Evolutionary conservation across 2,113 vertebrate species (phyloP).

Genomic region (Ploceus nigricollis): DNA sequence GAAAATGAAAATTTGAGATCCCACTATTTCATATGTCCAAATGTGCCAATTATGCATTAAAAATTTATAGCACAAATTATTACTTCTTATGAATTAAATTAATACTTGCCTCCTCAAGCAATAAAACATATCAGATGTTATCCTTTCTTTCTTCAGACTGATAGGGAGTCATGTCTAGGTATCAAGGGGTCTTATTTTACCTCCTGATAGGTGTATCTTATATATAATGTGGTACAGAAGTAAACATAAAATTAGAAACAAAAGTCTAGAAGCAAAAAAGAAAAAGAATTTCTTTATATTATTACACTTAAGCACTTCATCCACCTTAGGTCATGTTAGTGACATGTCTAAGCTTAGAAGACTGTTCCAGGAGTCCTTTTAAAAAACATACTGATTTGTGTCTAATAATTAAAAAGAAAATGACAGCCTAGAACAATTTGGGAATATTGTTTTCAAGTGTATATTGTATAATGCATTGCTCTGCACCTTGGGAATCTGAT

Average conservation of each 20-base stretch:
- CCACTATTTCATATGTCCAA: background rate
- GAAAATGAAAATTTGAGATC: background rate
- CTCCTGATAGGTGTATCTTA: background rate
- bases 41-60: background rate
- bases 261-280: background rate
- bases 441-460: background rate
- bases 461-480: background rate
- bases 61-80: background rate
- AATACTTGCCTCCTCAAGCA: background rate
- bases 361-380: background rate
- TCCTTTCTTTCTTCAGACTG: background rate
- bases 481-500: background rate
- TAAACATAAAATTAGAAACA: background rate
- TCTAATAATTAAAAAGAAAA: background rate
- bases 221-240: background rate
- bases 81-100: background rate
- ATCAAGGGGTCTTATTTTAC: background rate
- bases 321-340: background rate
- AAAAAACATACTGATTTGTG: background rate
- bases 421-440: background rate
- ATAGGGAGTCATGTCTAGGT: background rate
- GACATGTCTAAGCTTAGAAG: background rate
- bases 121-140: background rate
- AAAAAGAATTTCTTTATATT: background rate
- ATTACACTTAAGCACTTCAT: background rate